A percentile compares a stretch with the other conserved stretches of the same genome.
These are phyloP conservation scores for Callinectes sapidus DNA, from an alignment of 2,888 invertebrate species.

Conservation along the genomic window DNA sequence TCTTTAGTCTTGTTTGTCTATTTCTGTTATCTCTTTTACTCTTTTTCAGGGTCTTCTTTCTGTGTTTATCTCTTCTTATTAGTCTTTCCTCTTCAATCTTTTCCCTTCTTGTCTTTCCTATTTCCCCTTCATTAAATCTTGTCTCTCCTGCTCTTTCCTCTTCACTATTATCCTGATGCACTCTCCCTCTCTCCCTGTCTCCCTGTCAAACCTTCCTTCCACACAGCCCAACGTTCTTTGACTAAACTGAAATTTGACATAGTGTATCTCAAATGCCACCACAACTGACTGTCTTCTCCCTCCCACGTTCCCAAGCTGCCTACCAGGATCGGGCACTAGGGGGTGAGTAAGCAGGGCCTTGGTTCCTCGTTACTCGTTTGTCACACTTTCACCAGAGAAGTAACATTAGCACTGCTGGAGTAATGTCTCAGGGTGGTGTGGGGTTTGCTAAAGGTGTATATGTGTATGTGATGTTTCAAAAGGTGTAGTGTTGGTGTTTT, in stretches of 20 bases:
- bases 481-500: no score
- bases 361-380: no score
- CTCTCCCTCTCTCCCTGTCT: neutral
- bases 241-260: no score
- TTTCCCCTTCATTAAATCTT: neutral
- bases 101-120: neutral
- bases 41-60: no score
- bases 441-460: no score
- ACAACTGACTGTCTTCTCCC: conserved; percentile 2
- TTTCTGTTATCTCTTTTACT: neutral
- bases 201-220: neutral
- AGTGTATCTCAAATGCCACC: neutral
- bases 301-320: conserved; percentile 50
- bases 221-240: no score
- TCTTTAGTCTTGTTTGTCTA: neutral
- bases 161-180: neutral
- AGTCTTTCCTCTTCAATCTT: neutral
- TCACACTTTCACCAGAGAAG: no score
- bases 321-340: conserved; percentile 67
- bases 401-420: no score
- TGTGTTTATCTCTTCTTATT: neutral
- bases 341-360: conserved; percentile 51
- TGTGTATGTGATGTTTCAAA: no score
- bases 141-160: neutral
- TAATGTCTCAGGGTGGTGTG: no score